Conservation (phyloP, 2,113 vertebrate species). For the Panurus biarmicus region DNA sequence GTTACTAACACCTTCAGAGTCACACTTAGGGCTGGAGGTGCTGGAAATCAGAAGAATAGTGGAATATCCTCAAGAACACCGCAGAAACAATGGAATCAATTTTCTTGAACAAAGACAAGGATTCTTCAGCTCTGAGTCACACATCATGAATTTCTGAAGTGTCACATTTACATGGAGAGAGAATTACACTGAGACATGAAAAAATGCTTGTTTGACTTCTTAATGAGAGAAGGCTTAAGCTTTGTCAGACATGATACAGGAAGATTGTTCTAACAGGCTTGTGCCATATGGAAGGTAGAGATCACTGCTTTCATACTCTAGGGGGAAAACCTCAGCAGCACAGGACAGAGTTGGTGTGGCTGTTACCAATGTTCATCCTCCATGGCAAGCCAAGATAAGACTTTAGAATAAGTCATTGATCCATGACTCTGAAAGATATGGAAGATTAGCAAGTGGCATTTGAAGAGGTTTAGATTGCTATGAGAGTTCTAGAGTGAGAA, state of each 20-base stretch:
- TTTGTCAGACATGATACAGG: not conserved
- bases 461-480: not conserved
- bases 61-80: not conserved
- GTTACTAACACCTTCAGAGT: conserved; percentile 6
- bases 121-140: conserved; percentile 28
- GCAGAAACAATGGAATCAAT: conserved; percentile 15
- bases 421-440: not conserved
- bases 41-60: not conserved
- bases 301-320: not conserved
- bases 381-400: not conserved
- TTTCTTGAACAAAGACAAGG: conserved; percentile 28
- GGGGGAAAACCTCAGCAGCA: not conserved
- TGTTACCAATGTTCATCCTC: not conserved
- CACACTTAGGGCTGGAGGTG: not conserved
- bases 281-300: not conserved
- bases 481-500: not conserved
- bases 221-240: not conserved
- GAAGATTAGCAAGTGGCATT: not conserved
- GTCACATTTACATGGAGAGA: not conserved
- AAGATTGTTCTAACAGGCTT: not conserved
- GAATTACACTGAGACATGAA: not conserved
- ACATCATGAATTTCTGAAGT: conserved; percentile 9
- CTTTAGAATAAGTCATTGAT: not conserved
- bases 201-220: not conserved
- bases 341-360: not conserved